Evolutionary conservation across 2,888 invertebrate genomes (phyloP).

Genomic region (Disparrhopalites patrizii): DNA sequence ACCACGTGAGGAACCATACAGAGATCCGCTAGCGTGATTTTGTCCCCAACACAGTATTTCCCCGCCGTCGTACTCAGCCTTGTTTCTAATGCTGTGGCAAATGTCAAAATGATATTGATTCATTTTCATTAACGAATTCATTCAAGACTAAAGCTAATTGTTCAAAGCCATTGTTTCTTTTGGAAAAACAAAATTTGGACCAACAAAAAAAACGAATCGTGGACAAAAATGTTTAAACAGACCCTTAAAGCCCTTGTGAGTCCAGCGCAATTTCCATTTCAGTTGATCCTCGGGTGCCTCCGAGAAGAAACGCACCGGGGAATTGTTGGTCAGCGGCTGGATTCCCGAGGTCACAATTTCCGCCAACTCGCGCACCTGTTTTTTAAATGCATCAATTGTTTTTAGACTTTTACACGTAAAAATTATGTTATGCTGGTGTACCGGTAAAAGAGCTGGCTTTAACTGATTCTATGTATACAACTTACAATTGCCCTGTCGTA

Average conservation of each 20-base stretch:
- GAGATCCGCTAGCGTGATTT: constrained; percentile 89
- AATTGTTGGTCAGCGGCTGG: constrained; percentile 85
- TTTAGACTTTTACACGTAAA: not conserved
- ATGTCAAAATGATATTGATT: no score
- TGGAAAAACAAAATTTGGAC: no score
- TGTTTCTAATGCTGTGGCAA: constrained; percentile 74
- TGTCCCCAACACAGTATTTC: constrained; percentile 90
- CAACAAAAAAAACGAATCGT: no score
- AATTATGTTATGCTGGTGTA: not conserved
- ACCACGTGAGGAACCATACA: constrained; percentile 93
- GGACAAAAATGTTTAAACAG: no score
- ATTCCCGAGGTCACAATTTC: constrained; percentile 90
- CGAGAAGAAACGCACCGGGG: constrained; percentile 29
- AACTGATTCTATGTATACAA: not conserved
- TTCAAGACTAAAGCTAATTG: no score
- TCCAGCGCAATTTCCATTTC: not conserved
- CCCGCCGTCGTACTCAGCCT: constrained; percentile 66
- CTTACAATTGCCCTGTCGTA: constrained; percentile 79
- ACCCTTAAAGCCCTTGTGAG: not conserved
- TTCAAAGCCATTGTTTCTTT: no score
- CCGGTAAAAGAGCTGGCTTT: no score
- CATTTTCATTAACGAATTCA: no score
- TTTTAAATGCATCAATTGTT: not conserved
- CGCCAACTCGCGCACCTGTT: constrained; percentile 72
- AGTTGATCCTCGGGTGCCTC: constrained; percentile 26